A percentile compares a stretch with the other conserved stretches of the same genome.
phyloP scores from a whole-genome alignment of 2,888 invertebrate genomes.

The Ophioninae sp. region DNA sequence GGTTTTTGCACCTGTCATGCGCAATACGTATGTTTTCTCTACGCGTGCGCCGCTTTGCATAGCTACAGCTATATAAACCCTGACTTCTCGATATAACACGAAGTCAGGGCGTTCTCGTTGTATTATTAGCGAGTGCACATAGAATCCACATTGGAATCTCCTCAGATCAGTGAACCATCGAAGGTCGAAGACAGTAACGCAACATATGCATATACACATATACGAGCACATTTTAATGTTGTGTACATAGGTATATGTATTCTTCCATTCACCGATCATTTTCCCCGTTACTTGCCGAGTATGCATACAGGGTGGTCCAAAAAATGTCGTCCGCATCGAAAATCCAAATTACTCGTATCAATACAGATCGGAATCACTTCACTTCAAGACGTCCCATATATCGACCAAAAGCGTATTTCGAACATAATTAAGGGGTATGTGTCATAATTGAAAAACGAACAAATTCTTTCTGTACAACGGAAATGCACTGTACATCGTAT shows the following conservation, averaged over 20 bases:
- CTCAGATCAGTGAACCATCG: slow-evolving; percentile 59
- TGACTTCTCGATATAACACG: slow-evolving; percentile 1
- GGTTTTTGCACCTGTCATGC: slow-evolving; percentile 44
- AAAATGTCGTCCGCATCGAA: too few species aligned
- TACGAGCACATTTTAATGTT: not conserved
- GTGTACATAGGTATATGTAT: not conserved
- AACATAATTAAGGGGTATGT: too few species aligned
- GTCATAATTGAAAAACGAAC: too few species aligned
- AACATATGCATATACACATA: not conserved
- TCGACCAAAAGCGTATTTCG: too few species aligned
- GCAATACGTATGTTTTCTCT: slow-evolving; percentile 28
- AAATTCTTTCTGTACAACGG: too few species aligned
- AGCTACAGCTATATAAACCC: slow-evolving; percentile 11
- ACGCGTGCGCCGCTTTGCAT: not conserved
- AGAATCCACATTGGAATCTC: slow-evolving; percentile 41
- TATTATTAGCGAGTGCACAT: slow-evolving; percentile 59
- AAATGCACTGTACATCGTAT: too few species aligned
- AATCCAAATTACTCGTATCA: too few species aligned
- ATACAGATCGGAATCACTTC: too few species aligned
- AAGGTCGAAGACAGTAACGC: slow-evolving; percentile 45
- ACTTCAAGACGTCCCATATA: too few species aligned
- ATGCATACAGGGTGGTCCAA: not conserved
- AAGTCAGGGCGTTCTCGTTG: slow-evolving; percentile 30
- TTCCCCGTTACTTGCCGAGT: slow-evolving; percentile 29
- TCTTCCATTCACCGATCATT: slow-evolving; percentile 47